phyloP scores from a whole-genome alignment of 2,888 invertebrate genomes.

The Ophioninae sp. region DNA sequence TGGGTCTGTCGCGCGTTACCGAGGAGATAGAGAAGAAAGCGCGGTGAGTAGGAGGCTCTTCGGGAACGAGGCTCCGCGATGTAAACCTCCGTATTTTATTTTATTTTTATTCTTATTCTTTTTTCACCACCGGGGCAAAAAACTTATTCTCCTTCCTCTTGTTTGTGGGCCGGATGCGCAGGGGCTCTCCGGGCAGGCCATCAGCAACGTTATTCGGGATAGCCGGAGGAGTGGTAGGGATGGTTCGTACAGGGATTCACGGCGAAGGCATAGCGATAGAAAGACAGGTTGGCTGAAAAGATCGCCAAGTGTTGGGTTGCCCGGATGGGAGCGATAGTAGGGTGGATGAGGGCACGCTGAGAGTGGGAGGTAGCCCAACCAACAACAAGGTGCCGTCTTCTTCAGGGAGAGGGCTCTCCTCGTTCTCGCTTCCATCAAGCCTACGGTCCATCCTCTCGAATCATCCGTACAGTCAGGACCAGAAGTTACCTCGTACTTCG shows the following conservation, averaged over 20 bases:
- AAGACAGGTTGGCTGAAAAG: slow-evolving; percentile 29
- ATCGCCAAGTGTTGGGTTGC: slow-evolving; percentile 44
- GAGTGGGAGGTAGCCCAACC: slow-evolving; percentile 5
- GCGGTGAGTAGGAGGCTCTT: slow-evolving; percentile 9
- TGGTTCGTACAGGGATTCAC: not conserved
- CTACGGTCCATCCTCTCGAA: slow-evolving; percentile 28
- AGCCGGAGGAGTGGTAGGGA: not conserved
- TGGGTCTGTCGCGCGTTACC: slow-evolving; percentile 18
- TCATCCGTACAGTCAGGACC: slow-evolving; percentile 56
- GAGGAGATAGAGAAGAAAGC: slow-evolving; percentile 10
- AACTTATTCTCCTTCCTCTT: slow-evolving; percentile 46
- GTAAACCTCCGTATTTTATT: not conserved
- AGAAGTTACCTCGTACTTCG: slow-evolving; percentile 37
- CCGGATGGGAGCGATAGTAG: slow-evolving; percentile 11
- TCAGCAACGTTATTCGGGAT: slow-evolving; percentile 48
- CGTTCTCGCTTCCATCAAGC: slow-evolving; percentile 51
- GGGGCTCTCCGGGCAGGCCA: slow-evolving; percentile 33
- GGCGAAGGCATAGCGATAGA: slow-evolving; percentile 28
- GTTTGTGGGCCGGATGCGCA: slow-evolving; percentile 56
- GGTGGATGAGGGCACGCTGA: not conserved
- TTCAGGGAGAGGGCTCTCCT: slow-evolving; percentile 34
- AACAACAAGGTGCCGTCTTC: slow-evolving; percentile 32
- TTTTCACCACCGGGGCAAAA: slow-evolving; percentile 47
- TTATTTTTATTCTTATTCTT: slow-evolving; percentile 40
- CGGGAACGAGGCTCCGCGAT: slow-evolving; percentile 36